Percentiles rank a stretch among this genome's conserved stretches.
Conservation (phyloP, 2,113 vertebrate genomes). For the Lepus europaeus region DNA sequence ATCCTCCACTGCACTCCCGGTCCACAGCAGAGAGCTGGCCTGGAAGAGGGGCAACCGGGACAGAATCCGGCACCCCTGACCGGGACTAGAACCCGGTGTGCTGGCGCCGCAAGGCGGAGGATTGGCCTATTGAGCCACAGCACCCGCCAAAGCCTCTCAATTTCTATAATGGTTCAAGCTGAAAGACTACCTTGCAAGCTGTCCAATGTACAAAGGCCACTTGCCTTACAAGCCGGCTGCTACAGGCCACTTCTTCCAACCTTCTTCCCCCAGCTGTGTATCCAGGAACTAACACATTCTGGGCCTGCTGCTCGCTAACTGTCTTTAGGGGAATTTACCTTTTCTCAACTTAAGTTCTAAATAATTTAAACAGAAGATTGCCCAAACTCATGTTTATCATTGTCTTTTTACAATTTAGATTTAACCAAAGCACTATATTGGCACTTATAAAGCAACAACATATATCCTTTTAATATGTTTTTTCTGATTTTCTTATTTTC, state of each 20-base stretch:
- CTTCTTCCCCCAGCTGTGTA: background rate
- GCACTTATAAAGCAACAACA: background rate
- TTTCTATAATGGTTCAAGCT: background rate
- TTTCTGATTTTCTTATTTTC: conserved; percentile 55
- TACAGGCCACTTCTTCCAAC: background rate
- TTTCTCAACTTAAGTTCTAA: background rate
- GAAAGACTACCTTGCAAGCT: background rate
- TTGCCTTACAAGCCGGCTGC: background rate
- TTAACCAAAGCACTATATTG: background rate
- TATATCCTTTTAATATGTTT: conserved; percentile 17
- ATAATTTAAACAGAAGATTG: background rate
- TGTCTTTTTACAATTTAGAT: background rate
- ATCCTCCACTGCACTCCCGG: too few relatives aligned
- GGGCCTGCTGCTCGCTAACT: too few relatives aligned
- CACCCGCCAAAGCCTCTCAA: background rate
- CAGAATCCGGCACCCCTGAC: too few relatives aligned
- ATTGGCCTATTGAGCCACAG: too few relatives aligned
- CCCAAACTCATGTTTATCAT: background rate
- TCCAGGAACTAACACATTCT: background rate
- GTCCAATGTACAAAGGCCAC: background rate
- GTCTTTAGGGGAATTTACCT: background rate
- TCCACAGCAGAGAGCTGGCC: too few relatives aligned
- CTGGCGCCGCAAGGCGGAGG: too few relatives aligned
- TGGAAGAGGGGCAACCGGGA: too few relatives aligned
- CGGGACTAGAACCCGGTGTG: too few relatives aligned